Conservation (phyloP, 2,797 vertebrate species). For the Myiotriccus ornatus region DNA sequence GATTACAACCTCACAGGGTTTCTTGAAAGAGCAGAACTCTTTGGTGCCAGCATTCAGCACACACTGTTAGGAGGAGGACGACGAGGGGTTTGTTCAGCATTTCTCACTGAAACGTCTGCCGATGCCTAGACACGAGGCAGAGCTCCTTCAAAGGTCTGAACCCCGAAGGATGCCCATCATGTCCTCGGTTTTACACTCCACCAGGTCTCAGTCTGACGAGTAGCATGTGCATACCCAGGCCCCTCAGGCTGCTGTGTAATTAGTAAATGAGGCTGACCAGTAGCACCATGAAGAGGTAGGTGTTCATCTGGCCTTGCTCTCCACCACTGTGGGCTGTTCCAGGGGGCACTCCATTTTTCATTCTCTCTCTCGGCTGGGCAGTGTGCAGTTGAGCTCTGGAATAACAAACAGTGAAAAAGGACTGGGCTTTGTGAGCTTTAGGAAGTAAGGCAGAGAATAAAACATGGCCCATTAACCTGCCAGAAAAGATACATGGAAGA, state of each 20-base stretch:
- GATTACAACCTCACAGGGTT: neutral
- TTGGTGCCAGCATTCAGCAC: neutral
- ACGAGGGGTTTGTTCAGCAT: neutral
- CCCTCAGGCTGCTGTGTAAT: neutral
- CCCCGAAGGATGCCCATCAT: neutral
- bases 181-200: neutral
- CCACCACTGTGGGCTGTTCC: neutral
- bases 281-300: neutral
- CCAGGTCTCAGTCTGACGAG: neutral
- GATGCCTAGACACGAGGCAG: neutral
- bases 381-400: neutral
- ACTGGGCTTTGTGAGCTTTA: constrained; percentile 31
- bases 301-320: neutral
- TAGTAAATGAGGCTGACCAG: neutral
- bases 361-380: neutral
- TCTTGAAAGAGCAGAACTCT: neutral
- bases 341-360: neutral
- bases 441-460: constrained; percentile 50
- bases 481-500: constrained; percentile 59
- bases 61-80: neutral
- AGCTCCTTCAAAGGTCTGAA: neutral
- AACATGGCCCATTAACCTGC: constrained; percentile 47
- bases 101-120: neutral
- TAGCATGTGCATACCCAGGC: neutral
- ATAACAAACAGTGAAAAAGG: constrained; percentile 19